These are phyloP conservation scores for Megamerina dolium DNA, from an alignment of 2,888 invertebrate genomes.

Conservation along the genomic window DNA sequence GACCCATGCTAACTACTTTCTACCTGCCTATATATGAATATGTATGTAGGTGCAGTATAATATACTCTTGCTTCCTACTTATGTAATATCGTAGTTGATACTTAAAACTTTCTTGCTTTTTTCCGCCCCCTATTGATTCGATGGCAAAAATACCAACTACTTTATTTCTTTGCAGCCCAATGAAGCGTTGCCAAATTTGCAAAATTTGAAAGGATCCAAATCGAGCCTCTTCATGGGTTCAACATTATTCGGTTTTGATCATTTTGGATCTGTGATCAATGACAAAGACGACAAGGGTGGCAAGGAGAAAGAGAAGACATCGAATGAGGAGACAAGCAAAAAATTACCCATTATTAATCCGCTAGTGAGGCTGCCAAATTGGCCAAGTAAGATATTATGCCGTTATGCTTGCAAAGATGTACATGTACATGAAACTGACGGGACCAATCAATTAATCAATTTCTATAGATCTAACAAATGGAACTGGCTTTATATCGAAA, in stretches of 20 bases:
- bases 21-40: too few relatives aligned
- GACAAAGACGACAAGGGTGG: constrained; percentile 44
- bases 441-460: not conserved
- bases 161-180: constrained; percentile 41
- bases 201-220: constrained; percentile 56
- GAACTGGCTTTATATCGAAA: constrained; percentile 84
- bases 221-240: constrained; percentile 52
- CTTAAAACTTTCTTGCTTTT: too few relatives aligned
- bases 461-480: constrained; percentile 37
- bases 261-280: constrained; percentile 36
- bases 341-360: constrained; percentile 87
- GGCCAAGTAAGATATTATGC: constrained; percentile 64
- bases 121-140: too few relatives aligned
- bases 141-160: too few relatives aligned
- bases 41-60: too few relatives aligned
- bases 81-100: too few relatives aligned
- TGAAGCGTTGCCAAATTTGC: constrained; percentile 48
- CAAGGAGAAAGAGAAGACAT: constrained; percentile 40
- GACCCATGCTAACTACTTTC: too few relatives aligned
- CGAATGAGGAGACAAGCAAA: constrained; percentile 56
- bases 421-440: not conserved
- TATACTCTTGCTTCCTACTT: too few relatives aligned
- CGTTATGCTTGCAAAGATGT: not conserved
- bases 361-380: constrained; percentile 75
- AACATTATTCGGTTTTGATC: constrained; percentile 42